Evolutionary conservation across 2,797 vertebrate species (phyloP).

Genomic region (Hydrocynus forskahlii): DNA sequence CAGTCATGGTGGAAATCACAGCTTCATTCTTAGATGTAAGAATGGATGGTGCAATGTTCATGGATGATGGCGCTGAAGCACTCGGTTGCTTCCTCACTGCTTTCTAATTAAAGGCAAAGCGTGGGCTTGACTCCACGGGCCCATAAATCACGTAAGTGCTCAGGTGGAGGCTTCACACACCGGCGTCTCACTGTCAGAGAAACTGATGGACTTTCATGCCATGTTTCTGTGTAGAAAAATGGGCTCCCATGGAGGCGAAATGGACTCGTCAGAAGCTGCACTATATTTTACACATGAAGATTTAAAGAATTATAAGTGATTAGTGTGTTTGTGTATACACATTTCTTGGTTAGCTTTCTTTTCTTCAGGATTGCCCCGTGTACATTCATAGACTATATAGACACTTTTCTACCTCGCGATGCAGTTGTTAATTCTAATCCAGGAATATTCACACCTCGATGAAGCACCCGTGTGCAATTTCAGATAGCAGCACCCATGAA

Average conservation of each 20-base stretch:
- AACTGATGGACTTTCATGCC: slow-evolving; percentile 71
- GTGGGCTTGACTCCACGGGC: slow-evolving; percentile 71
- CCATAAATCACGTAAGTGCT: slow-evolving; percentile 81
- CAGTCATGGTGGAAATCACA: slow-evolving; percentile 46
- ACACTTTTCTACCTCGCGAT: background rate
- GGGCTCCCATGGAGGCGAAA: slow-evolving; percentile 36
- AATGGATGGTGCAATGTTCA: slow-evolving; percentile 64
- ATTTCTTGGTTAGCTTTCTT: background rate
- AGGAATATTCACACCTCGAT: too few species aligned
- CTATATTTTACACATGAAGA: slow-evolving; percentile 18
- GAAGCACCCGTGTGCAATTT: too few species aligned
- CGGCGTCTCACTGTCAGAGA: slow-evolving; percentile 76
- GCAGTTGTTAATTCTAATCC: too few species aligned
- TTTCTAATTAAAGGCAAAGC: slow-evolving; percentile 84
- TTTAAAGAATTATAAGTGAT: background rate
- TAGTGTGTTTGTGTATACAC: background rate
- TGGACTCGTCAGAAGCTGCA: slow-evolving; percentile 26
- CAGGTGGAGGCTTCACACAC: slow-evolving; percentile 76
- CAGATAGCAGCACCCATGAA: too few species aligned
- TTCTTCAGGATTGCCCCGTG: background rate
- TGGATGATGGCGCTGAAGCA: slow-evolving; percentile 70
- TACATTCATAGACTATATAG: background rate
- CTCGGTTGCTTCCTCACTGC: slow-evolving; percentile 77
- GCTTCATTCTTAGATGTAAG: slow-evolving; percentile 57
- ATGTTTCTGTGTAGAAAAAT: slow-evolving; percentile 60